A percentile compares a stretch with the other conserved stretches of the same genome.
Evolutionary conservation across 1,140 invertebrate species (phyloP).

Genomic region (Drosophila bocqueti): DNA sequence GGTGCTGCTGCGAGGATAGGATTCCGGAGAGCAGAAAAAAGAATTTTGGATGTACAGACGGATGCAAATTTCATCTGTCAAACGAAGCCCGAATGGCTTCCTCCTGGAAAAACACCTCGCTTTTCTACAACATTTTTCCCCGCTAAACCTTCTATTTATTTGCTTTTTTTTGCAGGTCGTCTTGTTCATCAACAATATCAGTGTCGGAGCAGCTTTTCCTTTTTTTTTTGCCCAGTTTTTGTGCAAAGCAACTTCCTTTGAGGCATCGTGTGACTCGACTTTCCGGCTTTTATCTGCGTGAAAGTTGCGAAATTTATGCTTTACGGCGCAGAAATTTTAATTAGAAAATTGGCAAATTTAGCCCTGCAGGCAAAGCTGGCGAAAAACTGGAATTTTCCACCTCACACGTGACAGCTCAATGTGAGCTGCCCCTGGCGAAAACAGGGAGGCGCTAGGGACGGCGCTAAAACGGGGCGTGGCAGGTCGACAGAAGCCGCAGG

Average conservation of each 20-base stretch:
- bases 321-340: conserved; percentile 83
- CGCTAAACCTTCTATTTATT: conserved; percentile 17
- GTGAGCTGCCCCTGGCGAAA: conserved; percentile 36
- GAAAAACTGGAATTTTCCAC: conserved; percentile 33
- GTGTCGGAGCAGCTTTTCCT: not conserved
- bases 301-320: conserved; percentile 80
- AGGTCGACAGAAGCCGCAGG: conserved; percentile 41
- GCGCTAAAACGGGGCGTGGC: conserved; percentile 21
- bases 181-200: conserved; percentile 37
- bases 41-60: conserved; percentile 2
- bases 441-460: conserved; percentile 6
- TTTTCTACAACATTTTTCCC: conserved; percentile 17
- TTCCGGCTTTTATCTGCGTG: conserved; percentile 66
- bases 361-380: conserved; percentile 28
- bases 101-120: conserved; percentile 15
- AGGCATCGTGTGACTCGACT: conserved; percentile 52
- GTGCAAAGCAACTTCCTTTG: conserved; percentile 41
- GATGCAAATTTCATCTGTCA: conserved; percentile 39
- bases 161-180: conserved; percentile 1
- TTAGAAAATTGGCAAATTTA: conserved; percentile 83
- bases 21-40: not conserved
- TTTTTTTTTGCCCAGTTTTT: conserved; percentile 10
- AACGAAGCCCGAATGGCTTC: conserved; percentile 28
- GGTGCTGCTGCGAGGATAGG: not conserved
- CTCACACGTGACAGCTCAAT: conserved; percentile 80